Evolutionary conservation across 1,140 invertebrate species (phyloP), one percentile per base, ranked within the genome.

Genomic region (Drosophila rufa): DNA sequence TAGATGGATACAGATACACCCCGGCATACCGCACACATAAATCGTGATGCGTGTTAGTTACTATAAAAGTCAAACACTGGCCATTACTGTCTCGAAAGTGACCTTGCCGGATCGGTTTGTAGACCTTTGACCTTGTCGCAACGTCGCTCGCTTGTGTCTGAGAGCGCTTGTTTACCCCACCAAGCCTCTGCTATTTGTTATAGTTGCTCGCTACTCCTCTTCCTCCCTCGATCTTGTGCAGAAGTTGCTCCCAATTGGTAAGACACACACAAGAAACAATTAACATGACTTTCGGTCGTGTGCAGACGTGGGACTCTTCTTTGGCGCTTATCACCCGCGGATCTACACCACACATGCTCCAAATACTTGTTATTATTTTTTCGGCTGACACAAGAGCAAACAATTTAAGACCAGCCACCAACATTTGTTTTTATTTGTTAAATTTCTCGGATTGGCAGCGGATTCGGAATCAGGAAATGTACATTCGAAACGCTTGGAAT

Each of bases 81-180:
- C 85, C 80, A 84, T 84, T 80, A 89, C 77, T 87, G 84, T 90
- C 85, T 77, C 70, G 68, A 77, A 77, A 55, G 78, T 80, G 85
- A 81, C 85, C 85, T 91, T 91, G 87, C 68, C 69, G 30, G 40
- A 57, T 69, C 85, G 76, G 79, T 91, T 91, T 83, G 83, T 91
- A 79, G 80, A 91, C 89, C 87, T 91, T 91, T 91, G 86, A 91
- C 87, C 87, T 91, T 91, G 87, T 77, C 80, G 71, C 64, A 19
- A 33, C 61, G 70, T 61, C 68, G 77, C 48, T 70, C 40, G 80
- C 64, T 69, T 50, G 73, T 80, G 76, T 42, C 59, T 51, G 59
- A 78, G 36, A 78, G 43, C 55, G 61, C 64, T 75, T 86, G 68
- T 75, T 86, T 79, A 75, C 60, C 59, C 67, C 65, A 48, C 61